Conservation (phyloP, 1,140 invertebrate genomes). For the Bombus haemorrhoidalis region DNA sequence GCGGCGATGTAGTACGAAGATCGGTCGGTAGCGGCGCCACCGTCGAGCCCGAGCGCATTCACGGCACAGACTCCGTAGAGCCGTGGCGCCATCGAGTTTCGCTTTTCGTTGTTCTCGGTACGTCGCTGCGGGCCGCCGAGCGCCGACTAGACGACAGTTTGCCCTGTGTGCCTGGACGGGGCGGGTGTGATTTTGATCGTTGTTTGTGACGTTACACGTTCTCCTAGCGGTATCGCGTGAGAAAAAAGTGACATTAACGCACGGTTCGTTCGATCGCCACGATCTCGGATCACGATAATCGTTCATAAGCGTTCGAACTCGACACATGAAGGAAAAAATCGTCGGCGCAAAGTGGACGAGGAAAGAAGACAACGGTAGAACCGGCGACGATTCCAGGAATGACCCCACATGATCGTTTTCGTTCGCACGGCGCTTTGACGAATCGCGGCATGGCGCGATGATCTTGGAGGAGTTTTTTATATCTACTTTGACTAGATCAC, state of each 20-base stretch:
- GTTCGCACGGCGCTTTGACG: background rate
- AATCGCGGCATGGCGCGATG: conserved; percentile 61
- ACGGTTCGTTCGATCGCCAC: background rate
- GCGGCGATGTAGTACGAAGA: background rate
- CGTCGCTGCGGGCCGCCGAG: conserved; percentile 13
- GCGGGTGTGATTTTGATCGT: conserved; percentile 16
- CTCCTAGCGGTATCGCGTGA: background rate
- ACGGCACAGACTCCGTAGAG: conserved; percentile 50
- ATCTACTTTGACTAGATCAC: conserved; percentile 39
- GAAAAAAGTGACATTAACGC: background rate
- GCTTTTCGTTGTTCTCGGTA: conserved; percentile 18
- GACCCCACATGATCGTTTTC: conserved; percentile 43
- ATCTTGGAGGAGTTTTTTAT: conserved; percentile 40
- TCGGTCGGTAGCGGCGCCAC: conserved; percentile 29
- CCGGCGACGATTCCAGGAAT: conserved; percentile 37
- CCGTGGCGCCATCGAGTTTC: conserved; percentile 62
- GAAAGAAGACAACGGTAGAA: conserved; percentile 18
- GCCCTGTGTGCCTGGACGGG: conserved; percentile 49
- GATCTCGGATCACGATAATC: background rate
- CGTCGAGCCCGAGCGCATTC: background rate
- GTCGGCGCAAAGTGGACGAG: conserved; percentile 6
- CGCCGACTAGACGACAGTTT: conserved; percentile 52
- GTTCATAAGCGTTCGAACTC: conserved; percentile 8
- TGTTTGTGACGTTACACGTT: conserved; percentile 13
- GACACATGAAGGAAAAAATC: conserved; percentile 53